A percentile compares a stretch with the other conserved stretches of the same genome.
phyloP scores from a whole-genome alignment of 2,113 vertebrate species.

The Lagenorhynchus albirostris region DNA sequence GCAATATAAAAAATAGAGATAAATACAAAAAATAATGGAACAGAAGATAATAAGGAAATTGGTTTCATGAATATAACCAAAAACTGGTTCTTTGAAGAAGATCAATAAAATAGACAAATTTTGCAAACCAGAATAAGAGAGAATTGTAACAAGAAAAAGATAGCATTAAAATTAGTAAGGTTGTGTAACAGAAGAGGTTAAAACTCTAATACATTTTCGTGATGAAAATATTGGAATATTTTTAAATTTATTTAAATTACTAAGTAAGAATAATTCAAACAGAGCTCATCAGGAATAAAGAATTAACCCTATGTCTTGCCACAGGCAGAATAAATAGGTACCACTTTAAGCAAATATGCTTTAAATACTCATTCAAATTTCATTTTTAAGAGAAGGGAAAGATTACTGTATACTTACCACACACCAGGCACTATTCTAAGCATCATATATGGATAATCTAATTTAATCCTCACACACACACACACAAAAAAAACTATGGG shows the following conservation, averaged over 20 bases:
- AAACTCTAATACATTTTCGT: not conserved
- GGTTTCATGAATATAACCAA: not conserved
- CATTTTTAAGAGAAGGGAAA: not conserved
- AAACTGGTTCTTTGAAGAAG: not conserved
- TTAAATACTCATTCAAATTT: not conserved
- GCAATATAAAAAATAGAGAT: not conserved
- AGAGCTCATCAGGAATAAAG: not conserved
- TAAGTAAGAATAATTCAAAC: not conserved
- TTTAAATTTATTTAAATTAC: not conserved
- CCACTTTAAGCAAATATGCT: not conserved
- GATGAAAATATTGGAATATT: not conserved
- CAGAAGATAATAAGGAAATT: not conserved
- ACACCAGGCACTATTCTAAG: not conserved
- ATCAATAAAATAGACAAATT: not conserved
- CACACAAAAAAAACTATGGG: accelerated
- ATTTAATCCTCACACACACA: not conserved
- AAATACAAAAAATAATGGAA: not conserved
- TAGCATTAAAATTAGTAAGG: not conserved
- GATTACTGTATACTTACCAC: not conserved
- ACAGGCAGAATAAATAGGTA: not conserved
- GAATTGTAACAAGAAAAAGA: not conserved
- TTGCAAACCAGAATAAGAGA: not conserved
- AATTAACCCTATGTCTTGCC: not conserved
- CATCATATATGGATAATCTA: not conserved
- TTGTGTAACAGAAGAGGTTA: not conserved